Conservation (phyloP, 2,888 invertebrate genomes). For the Cheilosia pagana region DNA sequence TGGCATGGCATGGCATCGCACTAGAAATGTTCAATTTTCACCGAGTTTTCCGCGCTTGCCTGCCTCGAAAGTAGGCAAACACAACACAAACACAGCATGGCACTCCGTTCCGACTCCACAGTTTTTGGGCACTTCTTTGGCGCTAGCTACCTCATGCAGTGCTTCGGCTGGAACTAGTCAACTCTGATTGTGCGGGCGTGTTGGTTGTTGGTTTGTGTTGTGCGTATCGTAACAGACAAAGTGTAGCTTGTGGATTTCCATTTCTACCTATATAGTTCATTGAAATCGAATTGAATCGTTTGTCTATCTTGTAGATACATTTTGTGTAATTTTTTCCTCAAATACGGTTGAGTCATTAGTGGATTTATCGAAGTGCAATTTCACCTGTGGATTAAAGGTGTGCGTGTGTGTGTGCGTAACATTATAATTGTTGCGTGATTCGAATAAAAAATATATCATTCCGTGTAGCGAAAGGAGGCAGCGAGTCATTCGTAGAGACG, state of each 20-base stretch:
- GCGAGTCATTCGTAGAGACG: slow-evolving; percentile 26
- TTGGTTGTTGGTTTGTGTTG: slow-evolving; percentile 55
- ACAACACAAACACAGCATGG: slow-evolving; percentile 15
- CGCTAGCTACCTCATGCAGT: slow-evolving; percentile 66
- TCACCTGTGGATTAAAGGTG: slow-evolving; percentile 67
- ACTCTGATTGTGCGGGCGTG: slow-evolving; percentile 70
- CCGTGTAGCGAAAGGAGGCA: slow-evolving; percentile 15
- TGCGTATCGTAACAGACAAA: slow-evolving; percentile 38
- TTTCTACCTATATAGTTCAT: no score
- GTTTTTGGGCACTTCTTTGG: slow-evolving; percentile 54
- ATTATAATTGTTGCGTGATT: slow-evolving; percentile 55
- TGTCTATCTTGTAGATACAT: slow-evolving; percentile 6
- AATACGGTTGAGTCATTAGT: background rate
- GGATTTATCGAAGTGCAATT: slow-evolving; percentile 33
- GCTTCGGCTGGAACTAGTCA: slow-evolving; percentile 62
- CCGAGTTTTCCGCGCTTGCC: slow-evolving; percentile 65
- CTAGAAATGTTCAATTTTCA: background rate
- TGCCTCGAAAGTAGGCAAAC: slow-evolving; percentile 40
- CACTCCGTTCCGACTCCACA: slow-evolving; percentile 28
- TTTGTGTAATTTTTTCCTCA: background rate
- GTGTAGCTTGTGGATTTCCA: slow-evolving; percentile 20
- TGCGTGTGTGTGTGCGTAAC: slow-evolving; percentile 41
- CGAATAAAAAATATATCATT: slow-evolving; percentile 31
- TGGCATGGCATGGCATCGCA: slow-evolving; percentile 4
- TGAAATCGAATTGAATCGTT: slow-evolving; percentile 21